Evolutionary conservation across 2,113 vertebrate species (phyloP).

Genomic region (Anseranas semipalmata): DNA sequence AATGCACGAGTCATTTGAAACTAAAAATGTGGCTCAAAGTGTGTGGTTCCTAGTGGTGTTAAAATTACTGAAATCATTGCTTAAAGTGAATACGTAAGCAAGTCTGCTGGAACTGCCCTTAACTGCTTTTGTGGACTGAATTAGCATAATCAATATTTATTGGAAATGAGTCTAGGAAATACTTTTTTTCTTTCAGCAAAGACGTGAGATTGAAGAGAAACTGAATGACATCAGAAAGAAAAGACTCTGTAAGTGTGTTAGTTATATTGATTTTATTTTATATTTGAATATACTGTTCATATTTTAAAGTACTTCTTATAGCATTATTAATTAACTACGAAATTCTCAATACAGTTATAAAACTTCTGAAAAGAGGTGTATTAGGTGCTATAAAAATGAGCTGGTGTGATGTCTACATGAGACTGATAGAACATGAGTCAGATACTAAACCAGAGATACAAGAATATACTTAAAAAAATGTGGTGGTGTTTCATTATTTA

Average conservation of each 20-base stretch:
- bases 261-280: not conserved
- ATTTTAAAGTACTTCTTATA: not conserved
- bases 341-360: not conserved
- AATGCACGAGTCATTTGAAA: not conserved
- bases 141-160: not conserved
- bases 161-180: not conserved
- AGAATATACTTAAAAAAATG: not conserved
- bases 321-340: not conserved
- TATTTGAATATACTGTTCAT: not conserved
- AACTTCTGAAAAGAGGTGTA: not conserved
- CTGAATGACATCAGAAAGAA: slow-evolving; percentile 60
- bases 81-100: not conserved
- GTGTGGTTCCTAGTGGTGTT: not conserved
- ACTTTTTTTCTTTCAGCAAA: slow-evolving; percentile 48
- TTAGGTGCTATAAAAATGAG: not conserved
- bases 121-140: not conserved
- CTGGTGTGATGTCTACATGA: not conserved
- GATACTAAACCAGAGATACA: not conserved
- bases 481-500: not conserved
- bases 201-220: slow-evolving; percentile 55
- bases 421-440: not conserved
- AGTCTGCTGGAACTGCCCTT: not conserved
- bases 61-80: not conserved
- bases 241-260: slow-evolving; percentile 70
- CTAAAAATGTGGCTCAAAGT: not conserved